Percentiles rank a stretch among this genome's conserved stretches.
These are phyloP conservation scores for Hestina assimilis DNA, from an alignment of 1,140 invertebrate species.

Conservation along the genomic window DNA sequence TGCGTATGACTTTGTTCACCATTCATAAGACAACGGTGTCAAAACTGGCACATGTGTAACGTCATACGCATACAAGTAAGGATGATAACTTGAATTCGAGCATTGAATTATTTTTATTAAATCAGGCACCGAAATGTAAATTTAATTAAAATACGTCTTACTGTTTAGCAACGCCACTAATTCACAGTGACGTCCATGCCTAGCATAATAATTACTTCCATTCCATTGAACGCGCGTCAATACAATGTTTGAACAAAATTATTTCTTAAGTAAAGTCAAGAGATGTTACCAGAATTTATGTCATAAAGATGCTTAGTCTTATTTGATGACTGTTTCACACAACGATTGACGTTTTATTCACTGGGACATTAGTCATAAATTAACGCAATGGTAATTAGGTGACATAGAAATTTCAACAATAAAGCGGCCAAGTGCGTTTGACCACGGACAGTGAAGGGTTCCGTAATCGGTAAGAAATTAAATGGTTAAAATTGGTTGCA, in stretches of 20 bases:
- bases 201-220: constrained; percentile 62
- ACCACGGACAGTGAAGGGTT: too few species aligned
- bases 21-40: constrained; percentile 2
- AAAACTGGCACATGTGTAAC: constrained; percentile 9
- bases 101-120: neutral
- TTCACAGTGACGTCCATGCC: constrained; percentile 43
- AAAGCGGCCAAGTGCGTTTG: too few species aligned
- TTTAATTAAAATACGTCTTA: constrained; percentile 28
- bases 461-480: too few species aligned
- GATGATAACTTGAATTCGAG: neutral
- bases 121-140: neutral
- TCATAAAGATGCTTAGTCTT: neutral
- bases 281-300: neutral
- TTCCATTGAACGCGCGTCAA: constrained; percentile 57
- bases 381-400: too few species aligned
- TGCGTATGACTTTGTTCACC: constrained; percentile 2
- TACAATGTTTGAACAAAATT: constrained; percentile 25
- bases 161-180: constrained; percentile 49
- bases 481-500: too few species aligned
- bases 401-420: too few species aligned
- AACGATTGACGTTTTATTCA: too few species aligned
- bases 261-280: neutral
- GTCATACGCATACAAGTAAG: neutral
- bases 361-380: too few species aligned
- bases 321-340: too few species aligned